Conservation (phyloP, 2,113 vertebrate species). For the Vidua macroura region DNA sequence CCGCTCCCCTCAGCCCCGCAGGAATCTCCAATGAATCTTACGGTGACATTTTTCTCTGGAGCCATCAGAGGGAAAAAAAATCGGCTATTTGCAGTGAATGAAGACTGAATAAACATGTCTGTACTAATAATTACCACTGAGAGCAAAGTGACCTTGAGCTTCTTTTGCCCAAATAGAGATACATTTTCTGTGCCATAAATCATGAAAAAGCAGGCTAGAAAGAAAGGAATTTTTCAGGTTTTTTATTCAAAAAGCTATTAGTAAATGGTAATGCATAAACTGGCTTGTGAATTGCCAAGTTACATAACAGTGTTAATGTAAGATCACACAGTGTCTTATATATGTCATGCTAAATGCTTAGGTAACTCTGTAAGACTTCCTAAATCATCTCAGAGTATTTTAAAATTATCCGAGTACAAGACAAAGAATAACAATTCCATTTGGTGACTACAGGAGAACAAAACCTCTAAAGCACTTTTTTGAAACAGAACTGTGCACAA, state of each 20-base stretch:
- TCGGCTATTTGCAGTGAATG: background rate
- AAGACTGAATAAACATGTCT: background rate
- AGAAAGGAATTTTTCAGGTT: background rate
- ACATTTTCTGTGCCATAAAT: background rate
- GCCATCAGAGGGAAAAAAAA: background rate
- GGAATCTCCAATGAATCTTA: background rate
- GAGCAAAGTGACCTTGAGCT: background rate
- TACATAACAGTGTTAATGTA: background rate
- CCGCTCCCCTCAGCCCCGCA: background rate
- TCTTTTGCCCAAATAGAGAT: background rate
- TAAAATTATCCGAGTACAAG: background rate
- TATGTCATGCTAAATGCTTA: background rate
- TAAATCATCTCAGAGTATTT: background rate
- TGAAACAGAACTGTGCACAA: background rate
- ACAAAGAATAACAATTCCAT: background rate
- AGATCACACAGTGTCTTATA: fast-evolving
- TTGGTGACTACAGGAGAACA: background rate
- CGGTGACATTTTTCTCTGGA: background rate
- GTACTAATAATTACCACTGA: background rate
- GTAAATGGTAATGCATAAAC: background rate
- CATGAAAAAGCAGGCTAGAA: background rate
- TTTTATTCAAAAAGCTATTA: constrained; percentile 2
- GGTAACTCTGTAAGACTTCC: background rate
- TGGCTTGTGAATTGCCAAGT: background rate
- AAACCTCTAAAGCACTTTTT: background rate